Evolutionary conservation across 2,888 invertebrate species (phyloP).

Genomic region (Fragum whitleyi): DNA sequence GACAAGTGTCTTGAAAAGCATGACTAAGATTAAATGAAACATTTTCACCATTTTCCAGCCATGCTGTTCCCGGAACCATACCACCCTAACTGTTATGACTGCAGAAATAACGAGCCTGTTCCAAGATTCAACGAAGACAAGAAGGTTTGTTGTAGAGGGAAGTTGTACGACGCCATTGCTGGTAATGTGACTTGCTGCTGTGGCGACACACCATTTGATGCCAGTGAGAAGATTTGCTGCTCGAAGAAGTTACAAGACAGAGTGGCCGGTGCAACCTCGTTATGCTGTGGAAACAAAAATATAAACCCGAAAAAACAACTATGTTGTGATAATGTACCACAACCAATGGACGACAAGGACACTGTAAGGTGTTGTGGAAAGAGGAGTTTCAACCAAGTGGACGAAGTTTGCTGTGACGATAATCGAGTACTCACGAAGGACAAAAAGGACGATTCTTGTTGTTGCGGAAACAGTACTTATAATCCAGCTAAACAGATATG

Average conservation of each 20-base stretch:
- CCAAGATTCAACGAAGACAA: constrained; percentile 48
- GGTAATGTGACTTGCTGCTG: constrained; percentile 59
- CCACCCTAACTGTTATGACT: constrained; percentile 57
- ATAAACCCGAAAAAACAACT: constrained; percentile 42
- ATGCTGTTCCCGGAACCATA: constrained; percentile 56
- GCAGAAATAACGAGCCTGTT: constrained; percentile 42
- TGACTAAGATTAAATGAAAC: too few relatives aligned
- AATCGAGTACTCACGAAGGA: constrained; percentile 36
- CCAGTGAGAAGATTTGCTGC: constrained; percentile 46
- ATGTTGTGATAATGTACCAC: constrained; percentile 51
- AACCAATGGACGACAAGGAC: constrained; percentile 33
- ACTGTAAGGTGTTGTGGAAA: constrained; percentile 44
- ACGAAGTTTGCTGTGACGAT: constrained; percentile 54
- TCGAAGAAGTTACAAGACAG: constrained; percentile 38
- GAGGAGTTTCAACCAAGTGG: constrained; percentile 44
- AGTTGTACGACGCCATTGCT: constrained; percentile 42
- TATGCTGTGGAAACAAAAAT: constrained; percentile 50
- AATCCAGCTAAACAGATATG: constrained; percentile 46
- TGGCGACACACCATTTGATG: constrained; percentile 40
- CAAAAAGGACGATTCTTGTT: constrained; percentile 45
- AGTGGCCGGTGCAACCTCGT: constrained; percentile 41
- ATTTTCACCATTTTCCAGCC: too few relatives aligned
- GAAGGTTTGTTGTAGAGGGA: constrained; percentile 54
- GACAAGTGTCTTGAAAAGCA: too few relatives aligned
- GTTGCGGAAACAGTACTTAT: constrained; percentile 53